Percentiles rank a stretch among this genome's conserved stretches.
These are phyloP conservation scores for Sericinus montela DNA, from an alignment of 2,888 invertebrate species.

Conservation along the genomic window DNA sequence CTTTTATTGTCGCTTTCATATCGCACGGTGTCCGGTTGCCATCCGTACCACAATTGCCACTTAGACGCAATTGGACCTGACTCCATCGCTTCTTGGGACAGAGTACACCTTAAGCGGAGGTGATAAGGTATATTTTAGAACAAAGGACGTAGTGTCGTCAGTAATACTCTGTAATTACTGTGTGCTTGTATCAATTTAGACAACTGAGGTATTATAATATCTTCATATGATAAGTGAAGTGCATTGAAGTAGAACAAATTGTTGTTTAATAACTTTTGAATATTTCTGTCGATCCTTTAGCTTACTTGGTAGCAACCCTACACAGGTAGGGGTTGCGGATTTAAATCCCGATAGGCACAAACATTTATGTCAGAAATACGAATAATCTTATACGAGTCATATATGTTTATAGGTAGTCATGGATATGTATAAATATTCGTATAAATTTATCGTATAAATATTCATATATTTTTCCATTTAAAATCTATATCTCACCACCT, in stretches of 20 bases:
- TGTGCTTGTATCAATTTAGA: conserved; percentile 36
- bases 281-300: too few relatives aligned
- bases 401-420: too few relatives aligned
- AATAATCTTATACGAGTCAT: too few relatives aligned
- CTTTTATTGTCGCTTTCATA: conserved; percentile 76
- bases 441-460: too few relatives aligned
- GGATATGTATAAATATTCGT: too few relatives aligned
- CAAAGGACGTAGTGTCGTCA: not conserved
- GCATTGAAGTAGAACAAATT: not conserved
- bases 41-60: conserved; percentile 61
- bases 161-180: conserved; percentile 32
- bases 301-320: too few relatives aligned
- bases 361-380: too few relatives aligned
- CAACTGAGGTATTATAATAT: conserved; percentile 30
- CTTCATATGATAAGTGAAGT: not conserved
- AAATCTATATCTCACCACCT: too few relatives aligned
- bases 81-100: not conserved
- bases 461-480: too few relatives aligned
- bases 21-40: conserved; percentile 73
- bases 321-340: too few relatives aligned
- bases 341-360: too few relatives aligned
- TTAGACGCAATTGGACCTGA: conserved; percentile 33
- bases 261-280: too few relatives aligned
- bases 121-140: conserved; percentile 12
- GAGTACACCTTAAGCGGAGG: not conserved